A percentile compares a stretch with the other conserved stretches of the same genome.
Evolutionary conservation across 2,797 vertebrate genomes (phyloP).

Genomic region (Rhodeus uyekii): DNA sequence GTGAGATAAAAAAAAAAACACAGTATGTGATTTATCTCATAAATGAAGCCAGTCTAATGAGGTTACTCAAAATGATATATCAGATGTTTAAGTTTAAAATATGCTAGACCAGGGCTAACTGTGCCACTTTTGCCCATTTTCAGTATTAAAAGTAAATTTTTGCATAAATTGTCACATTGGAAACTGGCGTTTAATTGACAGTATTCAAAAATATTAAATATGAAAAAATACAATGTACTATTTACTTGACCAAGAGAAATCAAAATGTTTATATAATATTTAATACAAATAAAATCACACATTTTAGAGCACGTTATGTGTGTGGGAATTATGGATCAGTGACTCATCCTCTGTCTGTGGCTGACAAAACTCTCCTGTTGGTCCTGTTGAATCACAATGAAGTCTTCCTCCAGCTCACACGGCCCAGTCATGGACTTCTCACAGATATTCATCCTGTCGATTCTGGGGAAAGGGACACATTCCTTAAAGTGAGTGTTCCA

Average conservation of each 20-base stretch:
- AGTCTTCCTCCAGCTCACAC: not conserved
- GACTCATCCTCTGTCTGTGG: not conserved
- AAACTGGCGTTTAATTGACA: not conserved
- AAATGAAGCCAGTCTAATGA: not conserved
- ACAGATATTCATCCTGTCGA: not conserved
- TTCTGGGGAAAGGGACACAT: not conserved
- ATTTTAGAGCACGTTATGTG: not conserved
- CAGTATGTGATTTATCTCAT: not conserved
- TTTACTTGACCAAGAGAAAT: no score
- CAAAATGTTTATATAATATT: not conserved
- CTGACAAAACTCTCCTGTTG: not conserved
- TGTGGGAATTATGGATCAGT: not conserved
- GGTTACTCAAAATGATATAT: not conserved
- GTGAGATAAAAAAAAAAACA: not conserved
- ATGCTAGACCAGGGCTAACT: not conserved
- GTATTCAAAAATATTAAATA: not conserved
- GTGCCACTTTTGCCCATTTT: not conserved
- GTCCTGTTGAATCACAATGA: slow-evolving; percentile 12
- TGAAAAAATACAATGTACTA: not conserved
- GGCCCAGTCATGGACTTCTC: not conserved
- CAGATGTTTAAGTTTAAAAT: not conserved
- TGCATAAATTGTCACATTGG: not conserved
- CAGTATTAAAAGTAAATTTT: not conserved
- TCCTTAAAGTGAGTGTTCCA: not conserved
- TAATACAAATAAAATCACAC: not conserved